These are phyloP conservation scores for Lateolabrax maculatus DNA, from an alignment of 2,797 vertebrate genomes.

Conservation along the genomic window DNA sequence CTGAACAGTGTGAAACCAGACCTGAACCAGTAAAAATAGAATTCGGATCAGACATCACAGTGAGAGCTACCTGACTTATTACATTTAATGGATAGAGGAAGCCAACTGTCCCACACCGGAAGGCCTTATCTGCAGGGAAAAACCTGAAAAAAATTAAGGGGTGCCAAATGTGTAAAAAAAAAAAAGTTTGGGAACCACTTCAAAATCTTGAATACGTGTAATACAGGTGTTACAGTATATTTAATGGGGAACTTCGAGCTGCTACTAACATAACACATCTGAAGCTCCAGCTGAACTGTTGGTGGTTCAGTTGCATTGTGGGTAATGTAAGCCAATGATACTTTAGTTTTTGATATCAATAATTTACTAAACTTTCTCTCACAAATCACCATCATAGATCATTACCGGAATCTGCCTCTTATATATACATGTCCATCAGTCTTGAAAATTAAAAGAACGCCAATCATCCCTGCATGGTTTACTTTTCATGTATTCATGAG, in stretches of 20 bases:
- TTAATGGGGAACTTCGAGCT: background rate
- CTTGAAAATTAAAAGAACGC: conserved; percentile 32
- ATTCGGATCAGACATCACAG: conserved; percentile 30
- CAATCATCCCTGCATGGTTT: conserved; percentile 42
- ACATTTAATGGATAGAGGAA: conserved; percentile 35
- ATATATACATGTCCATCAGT: conserved; percentile 9
- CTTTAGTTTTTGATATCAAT: no score
- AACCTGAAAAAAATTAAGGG: background rate
- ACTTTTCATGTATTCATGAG: conserved; percentile 69
- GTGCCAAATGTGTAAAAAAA: background rate
- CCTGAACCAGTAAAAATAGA: conserved; percentile 10
- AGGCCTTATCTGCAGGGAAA: conserved; percentile 15
- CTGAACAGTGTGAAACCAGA: conserved; percentile 20
- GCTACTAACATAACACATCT: background rate
- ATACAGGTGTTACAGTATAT: background rate
- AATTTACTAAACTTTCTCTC: conserved; percentile 25
- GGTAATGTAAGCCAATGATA: background rate
- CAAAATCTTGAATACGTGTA: conserved; percentile 22
- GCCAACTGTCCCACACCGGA: conserved; percentile 11
- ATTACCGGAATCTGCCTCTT: conserved; percentile 10
- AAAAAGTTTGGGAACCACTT: conserved; percentile 9
- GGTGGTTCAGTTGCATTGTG: background rate
- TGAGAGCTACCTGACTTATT: conserved; percentile 26
- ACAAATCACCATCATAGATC: conserved; percentile 23
- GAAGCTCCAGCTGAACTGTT: no score